These are phyloP conservation scores for Adelognathus sp. DNA, from an alignment of 2,888 invertebrate species.

Conservation along the genomic window DNA sequence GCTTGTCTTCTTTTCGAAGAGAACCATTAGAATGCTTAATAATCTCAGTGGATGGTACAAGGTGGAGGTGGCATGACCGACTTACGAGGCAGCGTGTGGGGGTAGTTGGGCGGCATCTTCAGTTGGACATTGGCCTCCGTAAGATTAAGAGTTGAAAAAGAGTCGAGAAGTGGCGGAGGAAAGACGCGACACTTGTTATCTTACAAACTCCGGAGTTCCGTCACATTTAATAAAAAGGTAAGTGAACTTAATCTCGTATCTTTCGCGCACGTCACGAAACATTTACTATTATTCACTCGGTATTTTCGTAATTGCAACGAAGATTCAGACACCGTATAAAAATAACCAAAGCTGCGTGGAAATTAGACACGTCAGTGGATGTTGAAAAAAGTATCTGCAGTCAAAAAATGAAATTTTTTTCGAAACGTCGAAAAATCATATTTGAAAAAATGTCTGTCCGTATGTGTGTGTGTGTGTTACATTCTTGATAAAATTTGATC, in stretches of 20 bases:
- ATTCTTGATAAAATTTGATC: too few species aligned
- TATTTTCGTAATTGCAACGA: neutral
- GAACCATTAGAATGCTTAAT: conserved; percentile 77
- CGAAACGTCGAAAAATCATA: too few species aligned
- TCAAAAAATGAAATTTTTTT: too few species aligned
- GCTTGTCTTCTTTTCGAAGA: conserved; percentile 52
- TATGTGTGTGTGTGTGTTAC: too few species aligned
- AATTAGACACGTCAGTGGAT: too few species aligned
- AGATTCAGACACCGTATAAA: neutral
- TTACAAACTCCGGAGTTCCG: conserved; percentile 29
- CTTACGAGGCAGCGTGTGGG: conserved; percentile 73
- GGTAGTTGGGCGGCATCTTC: conserved; percentile 78
- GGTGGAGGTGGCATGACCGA: conserved; percentile 78
- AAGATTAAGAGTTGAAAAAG: conserved; percentile 79
- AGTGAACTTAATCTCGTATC: conserved; percentile 11
- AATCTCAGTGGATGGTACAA: conserved; percentile 69
- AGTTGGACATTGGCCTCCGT: conserved; percentile 80
- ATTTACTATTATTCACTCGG: too few species aligned
- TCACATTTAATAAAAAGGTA: conserved; percentile 35
- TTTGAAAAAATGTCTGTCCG: too few species aligned
- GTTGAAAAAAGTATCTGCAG: too few species aligned
- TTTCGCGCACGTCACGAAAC: neutral
- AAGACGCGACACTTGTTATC: conserved; percentile 61
- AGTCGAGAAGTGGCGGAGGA: conserved; percentile 74
- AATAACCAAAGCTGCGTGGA: too few species aligned